Conservation (phyloP, 30 jellyfish, hydroid and myxozoan genomes). For the Chrysaora quinquecirrha region DNA sequence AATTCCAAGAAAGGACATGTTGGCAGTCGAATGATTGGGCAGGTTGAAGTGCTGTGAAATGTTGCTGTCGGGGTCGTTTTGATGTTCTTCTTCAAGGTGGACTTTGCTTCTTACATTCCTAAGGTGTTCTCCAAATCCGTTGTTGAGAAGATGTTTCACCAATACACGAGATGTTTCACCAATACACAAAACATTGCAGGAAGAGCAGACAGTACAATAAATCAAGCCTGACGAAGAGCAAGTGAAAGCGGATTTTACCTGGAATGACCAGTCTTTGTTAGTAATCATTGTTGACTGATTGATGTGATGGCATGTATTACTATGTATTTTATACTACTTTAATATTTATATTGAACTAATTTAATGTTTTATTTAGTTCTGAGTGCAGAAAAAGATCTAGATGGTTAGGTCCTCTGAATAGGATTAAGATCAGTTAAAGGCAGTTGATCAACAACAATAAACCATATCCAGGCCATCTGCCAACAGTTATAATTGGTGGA, state of each 20-base stretch:
- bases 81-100: slow-evolving; percentile 5
- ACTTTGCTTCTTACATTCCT: not conserved
- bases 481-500: too few species aligned
- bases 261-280: not conserved
- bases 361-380: too few species aligned
- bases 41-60: not conserved
- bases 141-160: not conserved
- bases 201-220: slow-evolving; percentile 1
- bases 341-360: too few species aligned
- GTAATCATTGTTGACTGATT: not conserved
- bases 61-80: slow-evolving; percentile 17
- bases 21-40: not conserved
- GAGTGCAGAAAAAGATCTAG: too few species aligned
- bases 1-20: slow-evolving; percentile 2
- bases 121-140: slow-evolving; percentile 14
- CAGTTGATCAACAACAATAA: too few species aligned
- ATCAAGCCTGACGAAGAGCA: not conserved
- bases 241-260: not conserved
- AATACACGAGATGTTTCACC: slow-evolving; percentile 20
- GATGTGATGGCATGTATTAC: not conserved
- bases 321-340: too few species aligned
- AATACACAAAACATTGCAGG: not conserved
- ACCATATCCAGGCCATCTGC: too few species aligned
- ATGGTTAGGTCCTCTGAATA: too few species aligned
- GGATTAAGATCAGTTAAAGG: too few species aligned